Conservation (phyloP, 2,888 invertebrate genomes). For the Hirtodrosophila trivittata region DNA sequence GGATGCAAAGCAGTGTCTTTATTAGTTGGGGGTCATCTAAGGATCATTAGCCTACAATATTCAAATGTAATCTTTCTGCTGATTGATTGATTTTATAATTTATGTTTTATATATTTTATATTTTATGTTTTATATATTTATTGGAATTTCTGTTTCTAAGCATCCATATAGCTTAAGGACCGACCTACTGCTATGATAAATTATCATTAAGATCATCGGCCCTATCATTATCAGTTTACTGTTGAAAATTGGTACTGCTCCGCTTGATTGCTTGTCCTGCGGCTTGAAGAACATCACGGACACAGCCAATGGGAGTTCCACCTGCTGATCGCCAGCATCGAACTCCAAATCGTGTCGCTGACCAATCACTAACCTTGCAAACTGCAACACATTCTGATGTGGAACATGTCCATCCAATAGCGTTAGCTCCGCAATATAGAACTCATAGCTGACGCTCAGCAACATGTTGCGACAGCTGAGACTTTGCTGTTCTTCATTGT, state of each 20-base stretch:
- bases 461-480: conserved; percentile 82
- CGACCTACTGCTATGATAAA: no score
- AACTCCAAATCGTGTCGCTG: conserved; percentile 81
- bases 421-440: conserved; percentile 64
- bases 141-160: no score
- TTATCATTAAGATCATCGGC: no score
- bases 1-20: no score
- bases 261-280: conserved; percentile 13
- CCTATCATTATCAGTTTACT: background rate
- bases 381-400: conserved; percentile 75
- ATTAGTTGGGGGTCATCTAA: no score
- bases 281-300: conserved; percentile 80
- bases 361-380: conserved; percentile 73
- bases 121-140: no score
- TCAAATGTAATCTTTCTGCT: no score
- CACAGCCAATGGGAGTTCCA: conserved; percentile 79
- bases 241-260: background rate
- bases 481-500: conserved; percentile 59
- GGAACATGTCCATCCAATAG: conserved; percentile 39
- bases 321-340: conserved; percentile 65
- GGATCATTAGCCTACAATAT: no score
- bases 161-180: no score
- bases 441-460: conserved; percentile 78
- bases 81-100: no score
- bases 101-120: no score